Percentiles rank a stretch among this genome's conserved stretches.
Conservation (phyloP, 2,888 invertebrate genomes). For the Argyresthia goedartella region DNA sequence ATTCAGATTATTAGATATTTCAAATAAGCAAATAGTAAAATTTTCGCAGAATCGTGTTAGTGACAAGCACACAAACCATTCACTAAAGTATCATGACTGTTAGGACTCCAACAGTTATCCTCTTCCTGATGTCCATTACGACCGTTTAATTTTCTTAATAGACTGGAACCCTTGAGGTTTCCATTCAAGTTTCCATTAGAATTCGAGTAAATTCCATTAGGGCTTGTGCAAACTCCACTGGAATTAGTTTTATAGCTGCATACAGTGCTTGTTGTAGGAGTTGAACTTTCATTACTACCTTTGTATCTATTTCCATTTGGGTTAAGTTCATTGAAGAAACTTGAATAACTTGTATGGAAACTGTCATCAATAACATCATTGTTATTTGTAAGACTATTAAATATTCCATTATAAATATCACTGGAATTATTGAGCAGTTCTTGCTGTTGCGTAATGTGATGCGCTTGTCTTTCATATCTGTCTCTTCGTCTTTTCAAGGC, state of each 20-base stretch:
- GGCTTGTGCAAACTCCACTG: not conserved
- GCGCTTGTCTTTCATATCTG: conserved; percentile 86
- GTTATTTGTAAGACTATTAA: conserved; percentile 17
- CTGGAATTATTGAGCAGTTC: conserved; percentile 63
- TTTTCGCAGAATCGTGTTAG: conserved; percentile 27
- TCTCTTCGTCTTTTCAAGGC: conserved; percentile 85
- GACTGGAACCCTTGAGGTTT: not conserved
- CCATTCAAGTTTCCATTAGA: conserved; percentile 14
- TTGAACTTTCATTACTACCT: no score
- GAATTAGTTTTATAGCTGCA: not conserved
- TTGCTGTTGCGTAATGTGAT: conserved; percentile 86
- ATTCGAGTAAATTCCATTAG: conserved; percentile 13
- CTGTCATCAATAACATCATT: conserved; percentile 1
- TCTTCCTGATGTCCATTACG: conserved; percentile 28
- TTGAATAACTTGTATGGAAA: not conserved
- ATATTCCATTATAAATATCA: conserved; percentile 33
- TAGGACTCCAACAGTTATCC: conserved; percentile 30
- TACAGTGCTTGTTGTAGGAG: not conserved
- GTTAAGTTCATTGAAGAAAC: not conserved
- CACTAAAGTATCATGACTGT: conserved; percentile 41
- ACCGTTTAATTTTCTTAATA: not conserved
- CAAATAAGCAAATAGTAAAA: conserved; percentile 6
- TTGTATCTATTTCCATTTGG: not conserved
- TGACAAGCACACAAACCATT: conserved; percentile 58
- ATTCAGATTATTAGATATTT: not conserved